Base-by-base conservation (phyloP, 2,113 vertebrate species). In the Limnothrissa miodon region DNA sequence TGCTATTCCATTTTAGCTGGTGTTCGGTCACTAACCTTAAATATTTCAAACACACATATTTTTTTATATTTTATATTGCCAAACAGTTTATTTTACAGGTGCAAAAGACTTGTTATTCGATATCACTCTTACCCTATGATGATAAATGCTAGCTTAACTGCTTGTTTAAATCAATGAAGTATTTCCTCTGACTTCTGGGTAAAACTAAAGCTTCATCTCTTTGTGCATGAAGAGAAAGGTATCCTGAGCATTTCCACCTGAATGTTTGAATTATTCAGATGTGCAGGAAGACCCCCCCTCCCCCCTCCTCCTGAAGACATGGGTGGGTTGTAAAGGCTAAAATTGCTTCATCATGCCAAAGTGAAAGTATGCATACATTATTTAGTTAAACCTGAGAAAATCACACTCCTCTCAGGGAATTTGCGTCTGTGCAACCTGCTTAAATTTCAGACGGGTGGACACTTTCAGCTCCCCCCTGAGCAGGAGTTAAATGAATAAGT, bases 291-390 rank as follows among this genome's bases (percentile, higher is more conserved):
- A 93, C 93, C 95, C 94, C 93, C 95, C 94, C 95, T 94, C 93
- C 94, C 95, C 94, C 92, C 90, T 51, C 23, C 25, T 66, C 45
- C 62, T 70, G 62, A 95, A 91, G 90, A 93, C 92, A 94, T 92
- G n/a, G n/a, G 92, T 95, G 95, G 95, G 91, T 96, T 95, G 94
- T 96, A 96, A 96, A 96, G 96, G 95, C 95, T 95, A 95, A 95
- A 97, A 97, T 97, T 96, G 96, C 97, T 98, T 97, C 95, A 97
- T 98, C 96, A 96, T 96, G 96, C 95, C 96, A 94, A 95, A 95
- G 95, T 95, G 94, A 96, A 97, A 96, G 96, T 95, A 95, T 96
- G 96, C 96, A 97, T 97, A 95, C 94, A 97, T 98, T 98, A 98
- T 98, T 98, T 95, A 97, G 95, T 94, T 95, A 92, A 96, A 96